phyloP scores from a whole-genome alignment of 2,888 invertebrate species.

The Sarcophaga rosellei region DNA sequence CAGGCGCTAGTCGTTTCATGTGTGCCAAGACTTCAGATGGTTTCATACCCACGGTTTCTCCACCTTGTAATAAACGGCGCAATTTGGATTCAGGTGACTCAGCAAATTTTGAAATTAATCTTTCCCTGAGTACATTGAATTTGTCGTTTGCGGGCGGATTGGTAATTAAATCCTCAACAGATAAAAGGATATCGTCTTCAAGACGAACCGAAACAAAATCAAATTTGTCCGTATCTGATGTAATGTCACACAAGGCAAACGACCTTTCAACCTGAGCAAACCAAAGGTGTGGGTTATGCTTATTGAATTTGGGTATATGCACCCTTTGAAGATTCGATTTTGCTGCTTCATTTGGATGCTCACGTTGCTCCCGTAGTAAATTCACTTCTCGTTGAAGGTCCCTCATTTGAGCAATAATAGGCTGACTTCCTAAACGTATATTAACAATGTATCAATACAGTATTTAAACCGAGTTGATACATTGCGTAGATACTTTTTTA shows the following conservation, averaged over 20 bases:
- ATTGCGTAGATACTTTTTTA: too few relatives aligned
- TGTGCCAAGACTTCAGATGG: slow-evolving; percentile 60
- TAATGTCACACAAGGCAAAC: slow-evolving; percentile 6
- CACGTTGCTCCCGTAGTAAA: not conserved
- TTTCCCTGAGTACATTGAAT: not conserved
- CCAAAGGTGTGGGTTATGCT: slow-evolving; percentile 43
- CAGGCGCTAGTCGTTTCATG: slow-evolving; percentile 63
- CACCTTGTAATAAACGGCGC: slow-evolving; percentile 38
- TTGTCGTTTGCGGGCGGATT: not conserved
- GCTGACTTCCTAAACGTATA: too few relatives aligned
- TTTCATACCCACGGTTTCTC: too few relatives aligned
- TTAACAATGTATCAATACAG: too few relatives aligned
- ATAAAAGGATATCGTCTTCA: slow-evolving; percentile 40
- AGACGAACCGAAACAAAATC: slow-evolving; percentile 27
- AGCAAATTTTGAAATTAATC: slow-evolving; percentile 26
- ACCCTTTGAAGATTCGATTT: slow-evolving; percentile 24
- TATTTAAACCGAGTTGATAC: too few relatives aligned
- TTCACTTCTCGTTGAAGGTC: not conserved
- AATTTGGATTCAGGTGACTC: slow-evolving; percentile 27
- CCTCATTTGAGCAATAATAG: too few relatives aligned
- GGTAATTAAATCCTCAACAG: slow-evolving; percentile 51
- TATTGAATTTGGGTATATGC: slow-evolving; percentile 39
- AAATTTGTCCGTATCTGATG: too few relatives aligned
- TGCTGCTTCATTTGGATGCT: not conserved
- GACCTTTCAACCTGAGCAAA: slow-evolving; percentile 46